Percentiles rank a stretch among this genome's conserved stretches.
Conservation (phyloP, 2,797 vertebrate genomes). For the Enteromius paludinosus region DNA sequence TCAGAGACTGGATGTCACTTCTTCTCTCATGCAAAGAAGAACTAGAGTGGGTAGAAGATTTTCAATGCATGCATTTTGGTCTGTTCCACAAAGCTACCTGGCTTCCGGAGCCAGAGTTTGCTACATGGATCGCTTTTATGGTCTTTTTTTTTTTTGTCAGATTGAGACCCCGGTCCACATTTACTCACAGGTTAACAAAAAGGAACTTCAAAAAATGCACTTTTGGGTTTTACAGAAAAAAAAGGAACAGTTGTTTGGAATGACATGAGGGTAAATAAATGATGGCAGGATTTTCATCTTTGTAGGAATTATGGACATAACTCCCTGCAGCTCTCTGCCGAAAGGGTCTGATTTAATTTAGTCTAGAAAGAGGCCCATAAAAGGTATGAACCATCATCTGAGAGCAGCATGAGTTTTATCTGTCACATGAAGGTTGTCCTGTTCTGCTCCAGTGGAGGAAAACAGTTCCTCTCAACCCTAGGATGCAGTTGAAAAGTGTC, state of each 20-base stretch:
- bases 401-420: conserved; percentile 32
- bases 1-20: not conserved
- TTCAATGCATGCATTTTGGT: not conserved
- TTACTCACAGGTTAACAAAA: not conserved
- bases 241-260: not conserved
- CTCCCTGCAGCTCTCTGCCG: not conserved
- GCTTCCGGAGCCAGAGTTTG: not conserved
- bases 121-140: not conserved
- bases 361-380: conserved; percentile 36
- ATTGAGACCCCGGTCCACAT: not conserved
- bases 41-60: not conserved
- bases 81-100: not conserved
- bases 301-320: not conserved
- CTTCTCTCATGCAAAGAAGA: not conserved
- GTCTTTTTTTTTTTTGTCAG: not conserved
- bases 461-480: not conserved
- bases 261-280: not conserved
- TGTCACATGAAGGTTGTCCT: conserved; percentile 40
- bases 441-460: conserved; percentile 28
- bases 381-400: conserved; percentile 26
- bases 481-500: conserved; percentile 1
- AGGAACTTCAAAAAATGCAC: not conserved
- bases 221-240: not conserved
- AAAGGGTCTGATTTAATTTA: conserved; percentile 34
- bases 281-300: not conserved